Base-by-base conservation (phyloP, 1,140 invertebrate species). In the Brachionus rotundiformis region DNA sequence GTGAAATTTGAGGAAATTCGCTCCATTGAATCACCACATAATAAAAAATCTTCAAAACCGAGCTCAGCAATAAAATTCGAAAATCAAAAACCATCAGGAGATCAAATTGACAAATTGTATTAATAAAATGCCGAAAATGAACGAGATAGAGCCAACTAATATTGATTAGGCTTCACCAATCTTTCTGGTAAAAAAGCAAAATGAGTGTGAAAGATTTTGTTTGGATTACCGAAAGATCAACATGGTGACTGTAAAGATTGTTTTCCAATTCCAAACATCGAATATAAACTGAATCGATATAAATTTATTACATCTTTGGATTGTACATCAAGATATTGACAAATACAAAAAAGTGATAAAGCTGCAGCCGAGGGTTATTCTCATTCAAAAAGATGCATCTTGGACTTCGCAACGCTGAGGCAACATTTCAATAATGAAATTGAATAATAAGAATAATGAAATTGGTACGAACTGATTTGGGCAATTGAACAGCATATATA, bases 341-440 rank as follows among this genome's bases (percentile, higher is more conserved):
- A 89, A 65, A 83, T 88, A 1, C 23, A 54, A 7, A 82, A 88
- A 0, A 39, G 83, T 27, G 83, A 85, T 41, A 27, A 82, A 36
- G 83, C 83, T 29, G 41, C 7, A 29, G 25, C 13, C 5, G 27
- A 44, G 61, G 61, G 16, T 25, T 47, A 7, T 81, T 31, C 23
- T 16, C 16, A 81, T 81, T 81, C n/a, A 44, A 31, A 6, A 29
- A 25, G 10, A 31, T 90, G 84, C 86, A 86, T 11, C 89, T 89
- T 82, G 89, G 89, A 29, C 79, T 89, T 1, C 82, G 82, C 2
- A 89, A 89, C 83, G 84, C 86, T n/a, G 85, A 85, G 5, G 82
- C 85, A 10, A 84, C 85, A 10, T 90, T 90, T 82, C 88, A 90
- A n/a, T n/a, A n/a, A n/a, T n/a, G n/a, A n/a, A n/a, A n/a, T n/a